Base-by-base conservation (phyloP, 1,140 invertebrate genomes). In the Drosophila parabipectinata region DNA sequence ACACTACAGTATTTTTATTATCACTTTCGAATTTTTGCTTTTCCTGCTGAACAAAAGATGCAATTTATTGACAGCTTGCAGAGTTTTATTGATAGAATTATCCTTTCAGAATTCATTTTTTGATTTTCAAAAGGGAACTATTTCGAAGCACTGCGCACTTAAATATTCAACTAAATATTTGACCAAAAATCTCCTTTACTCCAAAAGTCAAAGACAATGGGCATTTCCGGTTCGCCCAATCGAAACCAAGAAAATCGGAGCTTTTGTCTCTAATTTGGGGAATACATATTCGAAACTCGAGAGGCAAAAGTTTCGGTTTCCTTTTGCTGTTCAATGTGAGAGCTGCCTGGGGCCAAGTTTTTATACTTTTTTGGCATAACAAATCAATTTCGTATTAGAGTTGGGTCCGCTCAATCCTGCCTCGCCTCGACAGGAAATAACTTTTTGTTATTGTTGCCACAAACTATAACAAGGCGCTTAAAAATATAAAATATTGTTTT, bases 391-490 rank as follows among this genome's bases (percentile, higher is more conserved):
- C 54, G 71, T 57, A 76, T 72, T 81, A 80, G 54, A 51, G 39
- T 57, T 45, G 44, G 71, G 55, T 72, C 64, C 45, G n/a, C 59
- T 37, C 53, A 61, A 77, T 57, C 67, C 67, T 61, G 76, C 67
- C 67, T 41, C 30, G 52, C 34, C 69, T 41, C 30, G 52, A 30
- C 69, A 56, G 62, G 60, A 81, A 74, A 78, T 78, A 82, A 69
- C 79, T 83, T 81, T 80, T 56, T 78, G 79, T 57, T 58, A 72
- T 80, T 77, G 74, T 81, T 76, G 62, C 72, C 68, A 71, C 58
- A 83, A 81, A 80, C 79, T 81, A 82, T 83, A 81, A 81, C 79
- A 68, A 83, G 74, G 62, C 68, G 74, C 74, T 82, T 83, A 73
- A 77, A 63, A 81, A 62, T 77, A 77, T 52, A 54, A 57, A 62